Conservation (phyloP, 2,113 vertebrate species). For the Poeciliopsis turrubarensis region DNA sequence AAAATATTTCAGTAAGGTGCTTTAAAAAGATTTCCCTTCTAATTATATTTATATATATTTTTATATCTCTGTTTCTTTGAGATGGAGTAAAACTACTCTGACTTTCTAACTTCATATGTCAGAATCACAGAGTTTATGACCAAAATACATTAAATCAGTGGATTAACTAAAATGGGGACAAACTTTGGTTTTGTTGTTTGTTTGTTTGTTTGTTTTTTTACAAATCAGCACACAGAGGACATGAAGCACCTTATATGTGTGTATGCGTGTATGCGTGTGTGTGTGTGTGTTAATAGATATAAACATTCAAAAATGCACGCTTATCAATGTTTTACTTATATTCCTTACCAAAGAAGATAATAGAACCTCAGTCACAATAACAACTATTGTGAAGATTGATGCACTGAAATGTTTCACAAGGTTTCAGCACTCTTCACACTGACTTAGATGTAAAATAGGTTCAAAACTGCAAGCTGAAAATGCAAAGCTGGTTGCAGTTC, state of each 20-base stretch:
- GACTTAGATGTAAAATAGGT: conserved; percentile 23
- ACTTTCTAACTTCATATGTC: conserved; percentile 11
- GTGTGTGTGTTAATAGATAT: conserved; percentile 12
- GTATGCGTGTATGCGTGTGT: too few species aligned
- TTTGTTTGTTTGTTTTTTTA: conserved; percentile 1
- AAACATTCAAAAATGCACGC: conserved; percentile 54
- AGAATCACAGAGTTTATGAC: conserved; percentile 30
- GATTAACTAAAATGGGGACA: conserved; percentile 44
- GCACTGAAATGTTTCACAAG: conserved; percentile 57
- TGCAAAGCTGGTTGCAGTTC: conserved; percentile 31
- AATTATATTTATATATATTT: neutral
- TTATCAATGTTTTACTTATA: conserved; percentile 43
- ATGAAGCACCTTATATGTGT: conserved; percentile 35
- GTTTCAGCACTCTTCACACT: conserved; percentile 30
- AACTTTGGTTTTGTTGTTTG: neutral
- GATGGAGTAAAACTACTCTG: neutral
- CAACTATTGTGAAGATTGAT: conserved; percentile 44
- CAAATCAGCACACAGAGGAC: conserved; percentile 52
- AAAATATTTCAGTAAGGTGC: conserved; percentile 20
- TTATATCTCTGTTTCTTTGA: neutral
- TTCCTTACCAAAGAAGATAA: conserved; percentile 50
- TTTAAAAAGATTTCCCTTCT: conserved; percentile 2
- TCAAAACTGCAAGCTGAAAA: conserved; percentile 27
- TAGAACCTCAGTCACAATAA: conserved; percentile 54
- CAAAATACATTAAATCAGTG: conserved; percentile 23